Evolutionary conservation across 2,797 vertebrate species (phyloP), one percentile per base, ranked within the genome.

Genomic region (Emys orbicularis): DNA sequence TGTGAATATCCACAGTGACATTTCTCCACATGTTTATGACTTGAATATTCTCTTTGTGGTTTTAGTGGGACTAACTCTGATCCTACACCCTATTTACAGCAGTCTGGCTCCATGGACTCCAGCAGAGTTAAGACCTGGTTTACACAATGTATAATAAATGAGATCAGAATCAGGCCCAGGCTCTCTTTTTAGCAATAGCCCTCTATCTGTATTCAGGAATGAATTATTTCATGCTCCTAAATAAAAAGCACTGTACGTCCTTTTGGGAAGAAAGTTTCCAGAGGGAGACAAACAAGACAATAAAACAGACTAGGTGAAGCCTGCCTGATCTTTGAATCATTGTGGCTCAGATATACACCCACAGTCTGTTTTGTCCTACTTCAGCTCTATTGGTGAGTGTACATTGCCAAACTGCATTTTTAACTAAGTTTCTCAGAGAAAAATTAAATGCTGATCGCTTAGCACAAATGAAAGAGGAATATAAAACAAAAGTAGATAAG

Each of bases 401-500:
- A 83, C 83, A 65, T 8, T 90, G 80, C 21, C n/a, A 86, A 94
- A 80, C 7, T 89, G 25, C 52, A 93, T 59, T 90, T 37, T 86
- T 44, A 87, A 93, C 53, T 96, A 2, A 31, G 16, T 80, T 86
- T 88, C 86, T 61, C 49, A 72, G 90, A 89, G 61, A 82, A 94
- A 93, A 77, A 89, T 1, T 7, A 89, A 90, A 50, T 37, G 80
- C 93, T 94, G 95, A 94, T 95, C 91, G 29, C 21, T 34, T 59
- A 68, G 18, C 47, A 34, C 90, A 84, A 9, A 34, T 34, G 27
- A 81, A 79, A 74, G 29, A 88, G 21, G 44, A 93, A 90, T 94
- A 92, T 56, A 85, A 65, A 92, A 90, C 56, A 91, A 95, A 94
- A 41, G n/a, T 90, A 95, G 72, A 88, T 54, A 93, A 95, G 77